Evolutionary conservation across 2,888 invertebrate species (phyloP), one percentile per base, ranked within the genome.

Genomic region (Acanthosepion lycidas): DNA sequence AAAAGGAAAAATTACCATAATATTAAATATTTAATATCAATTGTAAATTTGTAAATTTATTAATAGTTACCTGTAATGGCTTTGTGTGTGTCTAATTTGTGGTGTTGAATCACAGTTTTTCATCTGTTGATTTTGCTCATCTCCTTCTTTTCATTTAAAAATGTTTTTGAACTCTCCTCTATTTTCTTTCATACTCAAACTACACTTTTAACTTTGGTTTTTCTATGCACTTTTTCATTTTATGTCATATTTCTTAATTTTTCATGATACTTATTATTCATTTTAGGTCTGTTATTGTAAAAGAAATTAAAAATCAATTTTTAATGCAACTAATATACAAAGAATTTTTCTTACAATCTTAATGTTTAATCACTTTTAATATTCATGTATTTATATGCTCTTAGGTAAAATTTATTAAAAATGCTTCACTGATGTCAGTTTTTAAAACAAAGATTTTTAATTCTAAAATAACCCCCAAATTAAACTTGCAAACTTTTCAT

Each of bases 221-320:
- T 94, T 78, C 9, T 94, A 91, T 49, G 8, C 23, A 51, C 51
- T 94, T 94, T 94, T 94, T n/a, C 91, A 23, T 78, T 94, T 94
- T 94, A 91, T n/a, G 20, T 94, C n/a, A 28, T 78, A 59, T 59
- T 59, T 59, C 26, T 59, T 6, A 78, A 15, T 78, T 78, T 33
- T 15, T 78, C 48, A 33, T 94, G 42, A 48, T 78, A 49, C 23
- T 42, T 78, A 28, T 42, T 78, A 51, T 78, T 42, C 94, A 91
- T 49, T 91, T 28, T 55, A 51, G 28, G 48, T 78, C 78, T 91
- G 6, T n/a, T 15, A 78, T 78, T 12, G n/a, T 78, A 12, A 78
- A 78, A n/a, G 3, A 78, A 78, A 78, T 78, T 78, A 78, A 78
- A 3, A 33, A 78, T 78, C 12, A 78, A n/a, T 23, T 28, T 78